Percentiles rank a stretch among this genome's conserved stretches.
Evolutionary conservation across 2,113 vertebrate species (phyloP).

Genomic region (Corythoichthys intestinalis): DNA sequence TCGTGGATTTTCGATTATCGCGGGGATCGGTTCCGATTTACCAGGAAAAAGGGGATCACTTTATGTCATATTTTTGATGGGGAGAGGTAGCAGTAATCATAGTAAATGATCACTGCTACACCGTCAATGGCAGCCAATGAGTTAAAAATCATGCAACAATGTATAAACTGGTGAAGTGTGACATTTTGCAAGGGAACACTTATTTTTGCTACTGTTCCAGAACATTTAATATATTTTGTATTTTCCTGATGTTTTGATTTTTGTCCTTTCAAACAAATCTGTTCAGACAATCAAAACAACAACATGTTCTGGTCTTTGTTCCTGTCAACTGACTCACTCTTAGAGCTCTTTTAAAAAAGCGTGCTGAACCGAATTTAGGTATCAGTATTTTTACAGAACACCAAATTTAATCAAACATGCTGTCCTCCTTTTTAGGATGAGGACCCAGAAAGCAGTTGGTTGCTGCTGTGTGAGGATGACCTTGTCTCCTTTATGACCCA

Average conservation of each 20-base stretch:
- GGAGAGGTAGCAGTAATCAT: too few species aligned
- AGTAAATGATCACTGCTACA: too few species aligned
- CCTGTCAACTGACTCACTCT: slow-evolving; percentile 25
- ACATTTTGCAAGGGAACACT: too few species aligned
- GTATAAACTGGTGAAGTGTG: too few species aligned
- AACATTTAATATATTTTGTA: slow-evolving; percentile 1
- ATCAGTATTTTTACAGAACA: slow-evolving; percentile 16
- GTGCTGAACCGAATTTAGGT: slow-evolving; percentile 19
- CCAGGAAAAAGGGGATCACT: too few species aligned
- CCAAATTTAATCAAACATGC: neutral
- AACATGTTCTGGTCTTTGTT: slow-evolving; percentile 25
- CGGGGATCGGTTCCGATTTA: too few species aligned
- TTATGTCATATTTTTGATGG: too few species aligned
- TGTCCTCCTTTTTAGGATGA: slow-evolving; percentile 80
- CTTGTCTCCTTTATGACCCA: slow-evolving; percentile 86
- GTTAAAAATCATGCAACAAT: too few species aligned
- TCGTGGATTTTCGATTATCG: too few species aligned
- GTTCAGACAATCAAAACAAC: slow-evolving; percentile 7
- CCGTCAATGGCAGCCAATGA: too few species aligned
- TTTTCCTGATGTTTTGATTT: neutral
- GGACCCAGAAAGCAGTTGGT: slow-evolving; percentile 91
- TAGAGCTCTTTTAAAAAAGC: slow-evolving; percentile 2
- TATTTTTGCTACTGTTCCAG: neutral
- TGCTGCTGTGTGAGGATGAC: slow-evolving; percentile 91
- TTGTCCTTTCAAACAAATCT: neutral